Base-by-base conservation (phyloP, 2,113 vertebrate genomes). In the Herpetotheres cachinnans region DNA sequence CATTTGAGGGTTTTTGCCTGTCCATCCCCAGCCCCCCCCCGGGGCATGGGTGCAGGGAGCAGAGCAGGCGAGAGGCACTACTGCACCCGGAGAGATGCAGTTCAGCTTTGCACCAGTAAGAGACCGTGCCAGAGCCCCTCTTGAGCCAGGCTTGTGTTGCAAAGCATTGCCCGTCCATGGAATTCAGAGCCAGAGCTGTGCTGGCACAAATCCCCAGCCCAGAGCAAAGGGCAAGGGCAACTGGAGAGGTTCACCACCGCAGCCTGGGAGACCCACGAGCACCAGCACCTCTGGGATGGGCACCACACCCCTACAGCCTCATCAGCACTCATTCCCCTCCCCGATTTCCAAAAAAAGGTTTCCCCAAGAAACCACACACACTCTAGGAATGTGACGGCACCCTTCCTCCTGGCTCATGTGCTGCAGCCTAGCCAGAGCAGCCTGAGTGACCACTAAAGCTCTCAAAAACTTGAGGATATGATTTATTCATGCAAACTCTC, bases 201-300 rank as follows among this genome's bases (percentile, higher is more conserved):
- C 62, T 85, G 74, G 62, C n/a, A 2, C 55, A 10, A 74, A 21
- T 52, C 49, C 71, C 26, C 73, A 42, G 89, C 62, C 61, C 80
- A 34, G 93, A 81, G 79, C 73, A 92, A 84, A 92, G 80, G 89
- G 84, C 61, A 8, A n/a, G 49, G 69, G 79, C 29, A 63, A 49
- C 9, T 4, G 18, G 42, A 25, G 76, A 16, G 9, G 24, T 50
- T 69, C 40, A 9, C 9, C 52, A 14, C 14, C 27, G 0, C 54
- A 19, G 25, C 20, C 24, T 10, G 22, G 69, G 32, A 59, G 32
- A 86, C 38, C 59, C 2, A 2, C 0, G 13, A 65, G 52, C 21
- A 17, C 49, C 58, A 26, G 50, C 65, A 19, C 42, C 70, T 13
- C 59, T 25, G 46, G 38, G 61, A 5, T 6, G 42, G 54, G 67